Base-by-base conservation (phyloP, 2,797 vertebrate species). In the Eospalax fontanierii region DNA sequence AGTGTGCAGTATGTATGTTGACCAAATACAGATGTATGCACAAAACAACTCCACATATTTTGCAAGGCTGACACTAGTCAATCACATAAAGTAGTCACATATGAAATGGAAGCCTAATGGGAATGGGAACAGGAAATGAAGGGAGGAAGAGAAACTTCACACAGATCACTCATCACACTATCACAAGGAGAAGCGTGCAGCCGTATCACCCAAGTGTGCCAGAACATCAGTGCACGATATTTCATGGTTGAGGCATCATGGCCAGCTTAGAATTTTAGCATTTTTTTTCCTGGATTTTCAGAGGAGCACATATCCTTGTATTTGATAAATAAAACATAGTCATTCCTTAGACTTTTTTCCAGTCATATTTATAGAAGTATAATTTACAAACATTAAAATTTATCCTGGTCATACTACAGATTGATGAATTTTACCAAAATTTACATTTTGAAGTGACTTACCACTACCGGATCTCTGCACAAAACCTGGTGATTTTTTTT, bases 271-370 rank as follows among this genome's bases (percentile, higher is more conserved):
- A 21, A 5, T 18, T 87, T 78, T 9, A 85, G 59, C 12, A 1
- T 14, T 19, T 33, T 73, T 74, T 38, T 73, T 66, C 86, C n/a
- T 50, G 4, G 90, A 78, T 81, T 94, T 95, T 90, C 38, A 79
- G 33, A 43, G 74, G 30, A 66, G 14, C 15, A 19, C n/a, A 15
- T 89, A 84, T 46, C 28, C 68, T 85, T 28, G 30, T 85, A 91
- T 50, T 88, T 90, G 88, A 46, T 57, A 43, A 82, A 79, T 50
- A 85, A 82, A 87, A 7, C 22, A 90, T 6, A 24, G 28, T 30
- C 70, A 71, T 74, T 74, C 24, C 28, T 79, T 40, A 19, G 8
- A 80, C 22, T 78, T 91, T 92, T 90, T 21, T 28, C n/a, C 14
- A 70, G 15, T 73, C 46, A 28, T 19, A 46, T 87, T 50, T 73